Base-by-base conservation (phyloP, 2,888 invertebrate species). In the Apamea anceps region DNA sequence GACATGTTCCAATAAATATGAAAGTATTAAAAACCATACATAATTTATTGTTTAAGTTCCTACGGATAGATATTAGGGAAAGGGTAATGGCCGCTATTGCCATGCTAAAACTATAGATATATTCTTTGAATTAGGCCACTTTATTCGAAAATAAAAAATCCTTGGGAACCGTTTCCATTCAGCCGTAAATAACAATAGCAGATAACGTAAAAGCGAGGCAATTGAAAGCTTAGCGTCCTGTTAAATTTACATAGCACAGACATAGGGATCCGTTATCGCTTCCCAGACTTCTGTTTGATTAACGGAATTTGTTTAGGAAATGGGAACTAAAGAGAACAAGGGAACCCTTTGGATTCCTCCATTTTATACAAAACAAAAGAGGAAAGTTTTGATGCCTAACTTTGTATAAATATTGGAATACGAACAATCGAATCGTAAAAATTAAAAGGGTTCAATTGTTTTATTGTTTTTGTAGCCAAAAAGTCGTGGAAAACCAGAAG, bases 401-500 rank as follows among this genome's bases (percentile, higher is more conserved):
- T 57, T 62, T 54, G 66, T 65, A 42, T 77, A 67, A 84, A 78
- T 75, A 83, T 74, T 86, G 8, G 32, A 51, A 37, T n/a, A 68
- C 74, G 68, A 48, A 60, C 72, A 63, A 62, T 60, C 62, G 21
- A 48, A 68, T 42, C 62, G 73, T 72, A 60, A 65, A 75, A 77
- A 48, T 72, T 32, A 67, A 48, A 21, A 70, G 66, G 62, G 15
- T 84, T 74, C 67, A 62, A 63, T 72, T 70, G 71, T 68, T 74
- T 71, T 42, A 1, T 57, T 82, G 48, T 60, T 54, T 79, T 57
- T 66, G 7, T 51, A 18, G 32, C 5, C n/a, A 60, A 65, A 25
- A 68, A 28, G 10, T 65, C 32, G 25, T 32, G n/a, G 32, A 54
- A 62, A 54, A 54, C 60, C 28, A 28, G 57, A 8, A 63, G 21